Percentiles rank a stretch among this genome's conserved stretches.
These are phyloP conservation scores for Micropterix aruncella DNA, from an alignment of 2,888 invertebrate species.

Conservation along the genomic window DNA sequence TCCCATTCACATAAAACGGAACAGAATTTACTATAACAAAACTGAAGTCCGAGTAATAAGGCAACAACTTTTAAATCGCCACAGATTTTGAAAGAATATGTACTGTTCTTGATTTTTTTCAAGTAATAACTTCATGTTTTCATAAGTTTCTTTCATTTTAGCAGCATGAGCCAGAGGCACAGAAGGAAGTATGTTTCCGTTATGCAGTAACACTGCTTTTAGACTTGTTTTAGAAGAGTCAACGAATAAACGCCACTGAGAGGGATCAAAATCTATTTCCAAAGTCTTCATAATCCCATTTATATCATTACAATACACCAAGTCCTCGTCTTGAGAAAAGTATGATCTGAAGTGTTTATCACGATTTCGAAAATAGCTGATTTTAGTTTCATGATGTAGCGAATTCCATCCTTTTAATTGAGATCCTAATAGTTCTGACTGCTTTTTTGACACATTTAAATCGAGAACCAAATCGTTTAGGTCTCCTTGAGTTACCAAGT, in stretches of 20 bases:
- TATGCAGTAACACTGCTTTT: background rate
- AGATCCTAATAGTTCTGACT: background rate
- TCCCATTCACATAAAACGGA: background rate
- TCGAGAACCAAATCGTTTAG: no score
- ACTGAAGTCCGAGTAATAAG: no score
- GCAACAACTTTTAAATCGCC: no score
- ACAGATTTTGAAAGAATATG: no score
- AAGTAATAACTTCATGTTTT: no score
- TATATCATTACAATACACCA: background rate
- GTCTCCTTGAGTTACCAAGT: no score
- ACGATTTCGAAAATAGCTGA: constrained; percentile 1
- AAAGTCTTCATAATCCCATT: constrained; percentile 1
- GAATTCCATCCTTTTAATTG: no score
- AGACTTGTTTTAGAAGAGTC: background rate
- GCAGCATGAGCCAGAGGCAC: no score
- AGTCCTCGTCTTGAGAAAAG: background rate
- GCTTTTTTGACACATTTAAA: background rate
- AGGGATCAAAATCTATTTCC: background rate
- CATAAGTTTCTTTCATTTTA: no score
- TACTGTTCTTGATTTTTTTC: background rate
- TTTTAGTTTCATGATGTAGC: background rate
- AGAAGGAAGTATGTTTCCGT: no score
- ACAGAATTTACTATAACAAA: background rate
- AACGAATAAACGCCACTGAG: background rate
- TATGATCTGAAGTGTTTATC: background rate